These are phyloP conservation scores for Callimorpha dominula DNA, from an alignment of 2,888 invertebrate species.

Conservation along the genomic window DNA sequence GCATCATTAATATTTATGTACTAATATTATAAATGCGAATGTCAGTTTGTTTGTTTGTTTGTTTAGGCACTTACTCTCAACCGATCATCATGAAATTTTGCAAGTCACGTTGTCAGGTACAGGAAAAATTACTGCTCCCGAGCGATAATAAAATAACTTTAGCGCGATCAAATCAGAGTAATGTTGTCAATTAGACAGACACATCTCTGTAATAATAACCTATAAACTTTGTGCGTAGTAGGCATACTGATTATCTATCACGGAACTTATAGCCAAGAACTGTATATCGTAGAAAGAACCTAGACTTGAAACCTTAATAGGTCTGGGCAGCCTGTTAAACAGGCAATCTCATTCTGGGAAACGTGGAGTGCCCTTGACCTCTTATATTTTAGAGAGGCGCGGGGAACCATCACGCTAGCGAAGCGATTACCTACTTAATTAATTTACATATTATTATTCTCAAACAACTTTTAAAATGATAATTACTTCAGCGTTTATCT, in stretches of 20 bases:
- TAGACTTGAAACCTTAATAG: neutral
- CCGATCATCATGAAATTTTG: neutral
- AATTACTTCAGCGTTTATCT: slow-evolving; percentile 5
- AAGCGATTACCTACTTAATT: neutral
- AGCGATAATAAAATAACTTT: neutral
- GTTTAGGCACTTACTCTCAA: neutral
- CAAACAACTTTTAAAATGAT: slow-evolving; percentile 4
- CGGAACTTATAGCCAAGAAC: neutral
- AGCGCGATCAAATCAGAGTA: neutral
- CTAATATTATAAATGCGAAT: neutral
- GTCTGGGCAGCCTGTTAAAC: neutral
- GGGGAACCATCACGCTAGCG: neutral
- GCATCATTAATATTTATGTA: neutral
- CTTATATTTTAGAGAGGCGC: neutral
- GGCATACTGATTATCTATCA: neutral
- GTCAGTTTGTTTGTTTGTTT: neutral
- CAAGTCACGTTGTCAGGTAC: neutral
- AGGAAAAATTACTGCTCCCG: neutral
- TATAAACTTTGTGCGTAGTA: neutral
- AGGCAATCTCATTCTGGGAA: neutral
- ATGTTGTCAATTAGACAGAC: neutral
- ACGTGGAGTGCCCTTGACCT: neutral
- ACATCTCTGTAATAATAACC: neutral
- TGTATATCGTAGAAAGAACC: neutral
- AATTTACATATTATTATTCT: slow-evolving; percentile 3